Conservation (phyloP, 2,113 vertebrate genomes). For the Callopanchax toddi region DNA sequence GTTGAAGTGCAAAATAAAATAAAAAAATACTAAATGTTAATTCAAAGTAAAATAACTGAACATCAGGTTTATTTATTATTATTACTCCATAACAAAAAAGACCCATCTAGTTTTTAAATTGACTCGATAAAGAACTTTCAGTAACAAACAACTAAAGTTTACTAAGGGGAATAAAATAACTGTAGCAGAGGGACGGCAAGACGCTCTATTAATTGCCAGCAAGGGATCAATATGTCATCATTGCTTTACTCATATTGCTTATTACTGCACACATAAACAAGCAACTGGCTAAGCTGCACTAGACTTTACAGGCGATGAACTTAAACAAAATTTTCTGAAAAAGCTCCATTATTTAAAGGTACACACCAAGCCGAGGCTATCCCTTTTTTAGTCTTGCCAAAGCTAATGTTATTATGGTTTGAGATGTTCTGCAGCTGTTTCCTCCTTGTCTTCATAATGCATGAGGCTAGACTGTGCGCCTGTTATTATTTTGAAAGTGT, state of each 20-base stretch:
- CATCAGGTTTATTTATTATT: background rate
- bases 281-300: background rate
- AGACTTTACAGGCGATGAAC: background rate
- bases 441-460: slow-evolving; percentile 57
- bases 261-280: background rate
- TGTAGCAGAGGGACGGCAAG: background rate
- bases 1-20: no score
- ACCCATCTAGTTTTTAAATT: no score
- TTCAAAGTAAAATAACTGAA: slow-evolving; percentile 13
- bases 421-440: slow-evolving; percentile 56
- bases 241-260: background rate
- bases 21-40: background rate
- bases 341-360: slow-evolving; percentile 30
- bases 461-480: slow-evolving; percentile 39
- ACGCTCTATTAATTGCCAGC: background rate
- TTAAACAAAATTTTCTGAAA: slow-evolving; percentile 9
- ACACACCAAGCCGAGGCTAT: slow-evolving; percentile 43
- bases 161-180: slow-evolving; percentile 8
- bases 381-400: slow-evolving; percentile 30
- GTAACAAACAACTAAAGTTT: background rate
- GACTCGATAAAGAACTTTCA: background rate
- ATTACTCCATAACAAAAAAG: no score
- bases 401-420: slow-evolving; percentile 54
- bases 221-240: background rate
- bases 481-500: slow-evolving; percentile 64